Evolutionary conservation across 2,113 vertebrate species (phyloP).

Genomic region (Carassius carassius): DNA sequence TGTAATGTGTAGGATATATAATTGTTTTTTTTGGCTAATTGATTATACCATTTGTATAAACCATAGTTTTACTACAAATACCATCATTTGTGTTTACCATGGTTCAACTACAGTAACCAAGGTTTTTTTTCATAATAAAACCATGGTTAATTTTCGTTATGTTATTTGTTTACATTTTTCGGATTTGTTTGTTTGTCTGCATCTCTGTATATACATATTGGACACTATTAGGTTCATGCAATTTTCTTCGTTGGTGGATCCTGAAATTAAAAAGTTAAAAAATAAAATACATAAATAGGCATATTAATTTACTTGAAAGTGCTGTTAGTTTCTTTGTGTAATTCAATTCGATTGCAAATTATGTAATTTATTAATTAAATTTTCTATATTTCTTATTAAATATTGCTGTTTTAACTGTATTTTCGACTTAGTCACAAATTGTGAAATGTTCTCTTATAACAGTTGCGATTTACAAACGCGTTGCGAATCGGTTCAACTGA

Average conservation of each 20-base stretch:
- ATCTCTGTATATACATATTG: neutral
- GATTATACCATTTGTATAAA: too few species aligned
- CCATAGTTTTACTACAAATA: too few species aligned
- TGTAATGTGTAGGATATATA: too few species aligned
- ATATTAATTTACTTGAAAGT: too few species aligned
- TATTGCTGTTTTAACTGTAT: neutral
- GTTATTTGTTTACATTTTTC: neutral
- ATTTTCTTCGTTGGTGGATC: neutral
- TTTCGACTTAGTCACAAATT: neutral
- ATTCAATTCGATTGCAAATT: neutral
- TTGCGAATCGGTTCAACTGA: constrained; percentile 16
- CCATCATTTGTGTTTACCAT: too few species aligned
- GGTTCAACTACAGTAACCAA: too few species aligned
- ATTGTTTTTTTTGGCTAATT: too few species aligned
- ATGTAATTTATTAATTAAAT: neutral
- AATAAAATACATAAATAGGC: too few species aligned
- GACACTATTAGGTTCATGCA: neutral
- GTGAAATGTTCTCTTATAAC: neutral
- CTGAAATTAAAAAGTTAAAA: too few species aligned
- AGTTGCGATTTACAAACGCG: neutral
- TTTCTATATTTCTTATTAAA: neutral
- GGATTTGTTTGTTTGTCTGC: too few species aligned
- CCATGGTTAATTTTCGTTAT: too few species aligned
- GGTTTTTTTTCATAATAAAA: too few species aligned
- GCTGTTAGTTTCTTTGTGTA: neutral